A percentile compares a stretch with the other conserved stretches of the same genome.
phyloP scores from a whole-genome alignment of 2,113 vertebrate species.

The Rafetus swinhoei region DNA sequence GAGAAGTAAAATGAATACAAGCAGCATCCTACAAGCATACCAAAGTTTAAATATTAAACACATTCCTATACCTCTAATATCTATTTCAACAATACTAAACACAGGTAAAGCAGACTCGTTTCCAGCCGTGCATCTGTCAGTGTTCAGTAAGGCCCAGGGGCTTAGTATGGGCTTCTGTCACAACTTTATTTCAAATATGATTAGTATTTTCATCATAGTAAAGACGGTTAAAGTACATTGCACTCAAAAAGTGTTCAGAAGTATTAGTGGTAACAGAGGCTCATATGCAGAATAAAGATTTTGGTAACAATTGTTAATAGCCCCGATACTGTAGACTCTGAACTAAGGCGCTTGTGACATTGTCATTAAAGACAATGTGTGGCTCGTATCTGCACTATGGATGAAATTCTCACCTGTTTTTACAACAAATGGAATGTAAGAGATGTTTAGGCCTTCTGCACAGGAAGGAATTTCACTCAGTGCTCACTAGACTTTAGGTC shows the following conservation, averaged over 20 bases:
- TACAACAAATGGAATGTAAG: neutral
- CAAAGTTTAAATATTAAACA: too few species aligned
- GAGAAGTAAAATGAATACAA: too few species aligned
- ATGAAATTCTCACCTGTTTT: neutral
- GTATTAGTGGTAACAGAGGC: accelerated
- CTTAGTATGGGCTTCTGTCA: too few species aligned
- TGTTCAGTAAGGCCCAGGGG: too few species aligned
- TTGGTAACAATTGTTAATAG: neutral
- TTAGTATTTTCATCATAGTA: neutral
- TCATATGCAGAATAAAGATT: neutral
- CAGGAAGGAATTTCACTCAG: neutral
- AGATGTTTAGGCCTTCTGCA: neutral
- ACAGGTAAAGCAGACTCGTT: too few species aligned
- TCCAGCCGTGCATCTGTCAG: too few species aligned
- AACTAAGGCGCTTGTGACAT: neutral
- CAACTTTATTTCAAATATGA: neutral
- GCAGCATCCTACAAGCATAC: too few species aligned
- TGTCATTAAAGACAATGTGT: neutral
- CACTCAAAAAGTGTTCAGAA: neutral
- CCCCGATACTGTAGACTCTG: too few species aligned
- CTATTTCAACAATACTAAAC: too few species aligned
- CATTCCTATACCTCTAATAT: too few species aligned
- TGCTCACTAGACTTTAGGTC: neutral
- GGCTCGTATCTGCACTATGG: neutral
- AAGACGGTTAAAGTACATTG: neutral